A percentile compares a stretch with the other conserved stretches of the same genome.
These are phyloP conservation scores for Ictalurus punctatus DNA, from an alignment of 2,113 vertebrate genomes.

Conservation along the genomic window DNA sequence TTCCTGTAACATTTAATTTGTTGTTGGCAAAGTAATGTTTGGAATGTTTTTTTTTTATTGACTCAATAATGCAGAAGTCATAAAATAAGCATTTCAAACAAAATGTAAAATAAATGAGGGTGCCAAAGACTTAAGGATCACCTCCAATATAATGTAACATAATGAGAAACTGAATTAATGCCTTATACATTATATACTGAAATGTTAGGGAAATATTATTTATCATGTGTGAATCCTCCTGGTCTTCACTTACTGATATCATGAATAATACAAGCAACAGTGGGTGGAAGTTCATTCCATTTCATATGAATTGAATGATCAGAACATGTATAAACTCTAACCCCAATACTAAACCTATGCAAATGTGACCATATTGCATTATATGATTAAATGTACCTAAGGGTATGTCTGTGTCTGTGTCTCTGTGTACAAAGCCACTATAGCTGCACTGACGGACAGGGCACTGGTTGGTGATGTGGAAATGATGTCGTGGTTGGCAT, in stretches of 20 bases:
- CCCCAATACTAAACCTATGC: background rate
- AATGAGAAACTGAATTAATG: background rate
- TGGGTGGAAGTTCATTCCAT: background rate
- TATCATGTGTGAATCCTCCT: background rate
- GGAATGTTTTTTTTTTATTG: too few species aligned
- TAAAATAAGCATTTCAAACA: too few species aligned
- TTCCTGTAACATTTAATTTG: too few species aligned
- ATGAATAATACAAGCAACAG: background rate
- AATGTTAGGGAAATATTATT: background rate
- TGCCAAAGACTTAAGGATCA: too few species aligned
- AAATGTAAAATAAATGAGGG: too few species aligned
- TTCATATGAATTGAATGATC: background rate
- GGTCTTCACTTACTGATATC: background rate
- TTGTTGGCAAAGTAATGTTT: too few species aligned
- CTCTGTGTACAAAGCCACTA: background rate
- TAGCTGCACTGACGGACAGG: background rate
- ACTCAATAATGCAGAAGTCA: too few species aligned
- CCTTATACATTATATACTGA: too few species aligned
- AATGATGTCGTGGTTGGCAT: constrained; percentile 29
- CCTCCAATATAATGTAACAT: background rate
- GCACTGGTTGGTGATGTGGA: background rate
- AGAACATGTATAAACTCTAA: background rate
- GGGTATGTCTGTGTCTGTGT: background rate
- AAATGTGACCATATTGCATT: background rate
- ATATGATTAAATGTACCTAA: background rate